Evolutionary conservation across 2,113 vertebrate species (phyloP).

Genomic region (Numida meleagris): DNA sequence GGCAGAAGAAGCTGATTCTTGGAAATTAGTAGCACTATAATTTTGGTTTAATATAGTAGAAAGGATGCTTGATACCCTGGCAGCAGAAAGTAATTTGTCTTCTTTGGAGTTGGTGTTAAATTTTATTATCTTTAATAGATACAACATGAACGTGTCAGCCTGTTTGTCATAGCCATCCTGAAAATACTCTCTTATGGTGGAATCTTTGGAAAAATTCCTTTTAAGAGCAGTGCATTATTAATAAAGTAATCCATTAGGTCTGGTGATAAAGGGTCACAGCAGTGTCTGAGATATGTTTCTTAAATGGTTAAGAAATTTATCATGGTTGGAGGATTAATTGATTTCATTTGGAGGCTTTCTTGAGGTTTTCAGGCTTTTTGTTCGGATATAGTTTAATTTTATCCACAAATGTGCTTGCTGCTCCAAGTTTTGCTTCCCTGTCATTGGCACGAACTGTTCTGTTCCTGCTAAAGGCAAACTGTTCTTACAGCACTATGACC

Average conservation of each 20-base stretch:
- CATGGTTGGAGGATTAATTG: conserved; percentile 84
- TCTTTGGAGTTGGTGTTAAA: conserved; percentile 67
- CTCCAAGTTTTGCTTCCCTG: conserved; percentile 24
- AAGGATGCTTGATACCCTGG: conserved; percentile 22
- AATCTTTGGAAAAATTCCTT: conserved; percentile 78
- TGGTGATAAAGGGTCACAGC: conserved; percentile 81
- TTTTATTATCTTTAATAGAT: conserved; percentile 82
- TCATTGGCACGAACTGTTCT: conserved; percentile 23
- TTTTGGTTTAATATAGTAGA: conserved; percentile 55
- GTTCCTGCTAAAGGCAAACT: conserved; percentile 33
- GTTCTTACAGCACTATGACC: conserved; percentile 46
- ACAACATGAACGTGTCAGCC: conserved; percentile 75
- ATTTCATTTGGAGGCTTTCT: conserved; percentile 81
- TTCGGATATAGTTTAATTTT: conserved; percentile 66
- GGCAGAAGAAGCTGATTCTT: not conserved
- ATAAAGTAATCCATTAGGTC: conserved; percentile 87
- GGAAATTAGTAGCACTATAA: conserved; percentile 33
- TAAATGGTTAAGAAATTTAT: conserved; percentile 82
- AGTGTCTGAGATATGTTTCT: conserved; percentile 79
- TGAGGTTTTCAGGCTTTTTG: conserved; percentile 71
- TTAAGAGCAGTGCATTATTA: conserved; percentile 86
- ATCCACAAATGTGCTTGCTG: conserved; percentile 44
- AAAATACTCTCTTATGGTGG: conserved; percentile 79
- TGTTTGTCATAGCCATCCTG: conserved; percentile 77
- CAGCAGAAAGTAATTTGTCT: conserved; percentile 19